phyloP scores from a whole-genome alignment of 2,888 invertebrate species.

The Drosophila recens region DNA sequence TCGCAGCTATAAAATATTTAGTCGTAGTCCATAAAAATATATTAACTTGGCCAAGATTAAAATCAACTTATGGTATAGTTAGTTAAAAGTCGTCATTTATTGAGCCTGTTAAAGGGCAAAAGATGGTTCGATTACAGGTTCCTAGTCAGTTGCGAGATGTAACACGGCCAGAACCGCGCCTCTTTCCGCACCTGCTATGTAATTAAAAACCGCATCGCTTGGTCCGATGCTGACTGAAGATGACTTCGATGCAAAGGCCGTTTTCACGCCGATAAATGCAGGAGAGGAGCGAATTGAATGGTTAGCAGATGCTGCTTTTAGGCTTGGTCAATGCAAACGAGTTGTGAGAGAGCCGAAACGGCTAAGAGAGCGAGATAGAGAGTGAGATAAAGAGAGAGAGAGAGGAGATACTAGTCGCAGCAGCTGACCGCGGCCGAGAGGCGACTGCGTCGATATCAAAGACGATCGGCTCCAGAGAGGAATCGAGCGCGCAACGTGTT shows the following conservation, averaged over 20 bases:
- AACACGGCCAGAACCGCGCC: conserved; percentile 15
- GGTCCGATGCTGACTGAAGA: conserved; percentile 31
- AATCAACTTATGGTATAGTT: conserved; percentile 10
- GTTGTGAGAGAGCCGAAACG: conserved; percentile 26
- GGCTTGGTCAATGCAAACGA: conserved; percentile 46
- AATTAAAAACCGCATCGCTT: conserved; percentile 40
- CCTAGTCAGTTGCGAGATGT: not conserved
- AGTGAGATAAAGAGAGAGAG: conserved; percentile 12
- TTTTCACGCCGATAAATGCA: conserved; percentile 33
- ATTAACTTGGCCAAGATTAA: conserved; percentile 4
- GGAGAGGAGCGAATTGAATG: conserved; percentile 22
- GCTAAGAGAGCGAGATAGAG: conserved; percentile 3
- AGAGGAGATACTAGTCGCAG: conserved; percentile 15
- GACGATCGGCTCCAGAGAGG: conserved; percentile 62
- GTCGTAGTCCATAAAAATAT: not conserved
- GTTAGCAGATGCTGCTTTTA: conserved; percentile 13
- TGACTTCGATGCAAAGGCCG: conserved; percentile 48
- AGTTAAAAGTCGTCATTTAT: not conserved
- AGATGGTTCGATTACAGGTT: conserved; percentile 12
- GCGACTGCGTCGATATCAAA: conserved; percentile 21
- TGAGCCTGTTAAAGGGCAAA: conserved; percentile 27
- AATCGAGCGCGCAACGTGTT: conserved; percentile 66
- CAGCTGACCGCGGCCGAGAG: conserved; percentile 48
- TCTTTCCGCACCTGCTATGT: conserved; percentile 31
- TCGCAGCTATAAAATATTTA: not conserved